Evolutionary conservation across 2,113 vertebrate species (phyloP), one percentile per base, ranked within the genome.

Genomic region (Ochotona princeps): DNA sequence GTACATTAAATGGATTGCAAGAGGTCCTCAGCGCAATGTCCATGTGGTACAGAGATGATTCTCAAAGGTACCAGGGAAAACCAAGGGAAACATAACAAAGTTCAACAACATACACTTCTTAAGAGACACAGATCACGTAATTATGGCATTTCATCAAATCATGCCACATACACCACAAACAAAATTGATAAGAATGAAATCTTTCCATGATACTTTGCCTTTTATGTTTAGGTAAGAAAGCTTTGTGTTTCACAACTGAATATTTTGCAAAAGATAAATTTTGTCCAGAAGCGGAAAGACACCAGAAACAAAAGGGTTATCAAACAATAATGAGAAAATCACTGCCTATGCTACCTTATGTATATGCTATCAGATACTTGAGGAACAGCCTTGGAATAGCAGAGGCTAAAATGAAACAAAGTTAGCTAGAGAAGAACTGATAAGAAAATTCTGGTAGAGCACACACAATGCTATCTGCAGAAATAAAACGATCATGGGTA

Each of bases 361-460:
- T 81, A 35, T 17, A 47, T 49, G 17, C 3, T 54, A 26, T 69
- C n/a, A n/a, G 2, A 17, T 69, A 25, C 32, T 78, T 57, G 15
- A 25, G 60, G 49, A 70, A 5, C 13, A 61, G 6, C 66, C 0
- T 0, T 26, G 4, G 15, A 25, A 3, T 84, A 57, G 61, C 0
- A 30, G 14, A 92, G 35, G 63, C 2, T 65, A 85, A 49, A 83
- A 57, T 28, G 23, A n/a, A 49, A 74, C n/a, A 17, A 82, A 32
- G 44, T 32, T 44, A 78, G 25, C 9, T 18, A 9, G n/a, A 47
- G 47, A 5, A 18, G 2, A 83, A 73, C 61, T 70, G 14, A 20
- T 23, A 83, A 78, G 15, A 30, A 5, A 60, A 65, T 4, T 69
- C 20, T 89, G 51, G 49, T 35, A 79, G 75, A 57, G 2, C 32